A percentile compares a stretch with the other conserved stretches of the same genome.
phyloP scores from a whole-genome alignment of 2,888 invertebrate genomes.

The Galerucella calmariensis region DNA sequence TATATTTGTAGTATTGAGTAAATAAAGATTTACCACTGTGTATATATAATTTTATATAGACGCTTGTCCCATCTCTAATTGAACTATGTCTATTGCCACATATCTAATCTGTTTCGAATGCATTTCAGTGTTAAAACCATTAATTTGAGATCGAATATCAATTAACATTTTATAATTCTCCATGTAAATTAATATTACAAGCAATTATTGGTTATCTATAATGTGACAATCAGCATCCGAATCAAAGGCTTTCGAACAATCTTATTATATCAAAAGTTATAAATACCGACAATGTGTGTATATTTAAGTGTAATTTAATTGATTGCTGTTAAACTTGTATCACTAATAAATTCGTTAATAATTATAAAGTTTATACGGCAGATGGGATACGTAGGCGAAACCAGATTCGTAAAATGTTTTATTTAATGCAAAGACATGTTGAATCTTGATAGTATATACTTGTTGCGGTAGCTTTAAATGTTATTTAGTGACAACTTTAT shows the following conservation, averaged over 20 bases:
- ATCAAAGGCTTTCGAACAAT: neutral
- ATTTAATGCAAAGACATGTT: neutral
- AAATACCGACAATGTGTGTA: conserved; percentile 13
- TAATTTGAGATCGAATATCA: neutral
- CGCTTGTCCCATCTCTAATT: neutral
- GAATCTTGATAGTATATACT: neutral
- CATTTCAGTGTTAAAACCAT: neutral
- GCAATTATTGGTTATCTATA: neutral
- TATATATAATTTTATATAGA: too few relatives aligned
- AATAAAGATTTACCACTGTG: too few relatives aligned
- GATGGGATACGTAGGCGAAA: conserved; percentile 25
- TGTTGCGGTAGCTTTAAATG: neutral
- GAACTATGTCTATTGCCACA: neutral
- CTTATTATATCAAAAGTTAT: conserved; percentile 18
- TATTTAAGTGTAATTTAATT: conserved; percentile 30
- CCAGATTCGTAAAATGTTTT: conserved; percentile 8
- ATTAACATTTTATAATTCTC: neutral
- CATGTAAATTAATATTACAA: neutral
- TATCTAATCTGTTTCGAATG: neutral
- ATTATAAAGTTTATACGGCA: conserved; percentile 12
- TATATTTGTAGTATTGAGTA: too few relatives aligned
- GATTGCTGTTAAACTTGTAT: conserved; percentile 26
- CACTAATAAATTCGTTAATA: conserved; percentile 29
- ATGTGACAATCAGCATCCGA: too few relatives aligned
- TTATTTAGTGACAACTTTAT: neutral